A percentile compares a stretch with the other conserved stretches of the same genome.
Conservation (phyloP, 2,888 invertebrate species). For the Glyphotaelius pellucidus region DNA sequence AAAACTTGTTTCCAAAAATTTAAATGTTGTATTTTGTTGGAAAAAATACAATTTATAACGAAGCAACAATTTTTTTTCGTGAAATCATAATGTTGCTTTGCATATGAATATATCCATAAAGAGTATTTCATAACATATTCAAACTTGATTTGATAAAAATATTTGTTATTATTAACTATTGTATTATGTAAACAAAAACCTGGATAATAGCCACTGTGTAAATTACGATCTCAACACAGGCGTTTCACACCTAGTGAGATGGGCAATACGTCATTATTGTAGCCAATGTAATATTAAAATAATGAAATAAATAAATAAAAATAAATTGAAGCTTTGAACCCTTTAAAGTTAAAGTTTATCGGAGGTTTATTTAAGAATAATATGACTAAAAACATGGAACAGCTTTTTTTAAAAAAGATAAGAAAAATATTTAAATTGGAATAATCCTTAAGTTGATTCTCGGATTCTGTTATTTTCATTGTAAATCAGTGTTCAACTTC, state of each 20-base stretch:
- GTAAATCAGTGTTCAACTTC: background rate
- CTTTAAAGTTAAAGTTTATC: background rate
- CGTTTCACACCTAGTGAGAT: too few relatives aligned
- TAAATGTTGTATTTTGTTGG: background rate
- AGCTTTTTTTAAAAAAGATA: background rate
- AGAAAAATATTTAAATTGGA: background rate
- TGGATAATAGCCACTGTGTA: too few relatives aligned
- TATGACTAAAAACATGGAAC: background rate
- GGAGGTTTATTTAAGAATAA: background rate
- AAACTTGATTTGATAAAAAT: too few relatives aligned
- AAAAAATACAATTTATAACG: background rate
- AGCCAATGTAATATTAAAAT: too few relatives aligned
- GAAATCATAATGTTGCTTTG: background rate
- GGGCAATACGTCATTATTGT: too few relatives aligned
- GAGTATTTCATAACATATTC: too few relatives aligned
- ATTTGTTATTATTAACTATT: too few relatives aligned
- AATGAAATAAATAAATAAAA: too few relatives aligned
- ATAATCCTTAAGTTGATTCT: background rate
- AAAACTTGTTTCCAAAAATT: background rate
- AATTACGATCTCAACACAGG: too few relatives aligned
- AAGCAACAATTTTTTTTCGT: too few relatives aligned
- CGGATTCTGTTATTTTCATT: background rate
- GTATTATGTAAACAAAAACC: too few relatives aligned
- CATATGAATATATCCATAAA: too few relatives aligned
- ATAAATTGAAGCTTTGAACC: background rate